Evolutionary conservation across 35 echinoderm and acorn worm species (phyloP).

Genomic region (Ptychodera flava): DNA sequence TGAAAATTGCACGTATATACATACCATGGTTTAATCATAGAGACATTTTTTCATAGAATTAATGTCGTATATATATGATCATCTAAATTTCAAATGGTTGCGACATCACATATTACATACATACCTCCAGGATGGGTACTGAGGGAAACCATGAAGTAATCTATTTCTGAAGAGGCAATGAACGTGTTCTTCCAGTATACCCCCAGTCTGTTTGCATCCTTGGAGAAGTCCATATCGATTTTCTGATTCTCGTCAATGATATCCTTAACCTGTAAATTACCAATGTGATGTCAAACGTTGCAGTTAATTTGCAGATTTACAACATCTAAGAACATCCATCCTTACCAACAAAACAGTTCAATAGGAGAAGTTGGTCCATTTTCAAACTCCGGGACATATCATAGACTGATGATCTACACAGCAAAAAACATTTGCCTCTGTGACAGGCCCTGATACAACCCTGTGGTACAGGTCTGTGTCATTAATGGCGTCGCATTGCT

Average conservation of each 20-base stretch:
- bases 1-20: background rate
- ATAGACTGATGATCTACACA: no score
- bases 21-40: background rate
- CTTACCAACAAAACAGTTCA: no score
- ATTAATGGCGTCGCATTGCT: no score
- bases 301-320: no score
- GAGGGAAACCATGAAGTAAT: background rate
- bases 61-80: background rate
- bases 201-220: background rate
- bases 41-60: background rate
- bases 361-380: no score
- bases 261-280: background rate
- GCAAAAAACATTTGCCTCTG: no score
- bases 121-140: background rate
- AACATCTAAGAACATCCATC: no score
- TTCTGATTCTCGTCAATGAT: background rate
- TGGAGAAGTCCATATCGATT: background rate
- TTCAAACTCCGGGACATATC: no score
- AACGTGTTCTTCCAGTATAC: background rate
- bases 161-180: background rate
- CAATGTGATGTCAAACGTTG: background rate
- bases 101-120: background rate
- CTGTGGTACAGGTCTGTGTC: no score
- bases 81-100: background rate
- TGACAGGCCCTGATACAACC: no score